A percentile compares a stretch with the other conserved stretches of the same genome.
These are phyloP conservation scores for Gadus macrocephalus DNA, from an alignment of 2,113 vertebrate genomes.

Conservation along the genomic window DNA sequence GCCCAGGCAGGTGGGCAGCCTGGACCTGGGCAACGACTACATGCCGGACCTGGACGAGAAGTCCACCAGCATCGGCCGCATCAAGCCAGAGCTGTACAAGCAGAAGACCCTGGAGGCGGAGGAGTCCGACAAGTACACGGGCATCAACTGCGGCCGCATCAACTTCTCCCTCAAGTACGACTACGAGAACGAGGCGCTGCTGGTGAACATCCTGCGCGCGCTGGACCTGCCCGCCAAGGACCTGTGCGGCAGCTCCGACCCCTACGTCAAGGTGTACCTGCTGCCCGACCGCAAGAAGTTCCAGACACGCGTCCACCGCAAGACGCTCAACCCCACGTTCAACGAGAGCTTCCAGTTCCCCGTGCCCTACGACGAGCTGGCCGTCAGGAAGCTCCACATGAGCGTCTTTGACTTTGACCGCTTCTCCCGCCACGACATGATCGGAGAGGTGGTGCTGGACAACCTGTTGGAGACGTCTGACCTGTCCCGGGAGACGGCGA, in stretches of 20 bases:
- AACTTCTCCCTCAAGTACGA: conserved; percentile 96
- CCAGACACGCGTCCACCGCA: conserved; percentile 96
- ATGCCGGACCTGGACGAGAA: conserved; percentile 76
- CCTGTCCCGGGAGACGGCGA: conserved; percentile 88
- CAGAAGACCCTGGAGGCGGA: conserved; percentile 84
- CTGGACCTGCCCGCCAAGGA: conserved; percentile 95
- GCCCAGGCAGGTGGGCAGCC: conserved; percentile 85
- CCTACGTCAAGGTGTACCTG: conserved; percentile 98
- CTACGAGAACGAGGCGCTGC: conserved; percentile 88
- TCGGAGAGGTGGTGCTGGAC: conserved; percentile 94
- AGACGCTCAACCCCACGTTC: conserved; percentile 95
- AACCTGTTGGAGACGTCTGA: conserved; percentile 94
- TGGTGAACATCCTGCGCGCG: conserved; percentile 88
- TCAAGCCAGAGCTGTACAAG: conserved; percentile 92
- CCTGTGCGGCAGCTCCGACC: conserved; percentile 96
- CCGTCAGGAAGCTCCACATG: conserved; percentile 89
- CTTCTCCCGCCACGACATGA: conserved; percentile 97
- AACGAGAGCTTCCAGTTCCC: conserved; percentile 94
- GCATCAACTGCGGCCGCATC: conserved; percentile 90
- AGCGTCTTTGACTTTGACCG: conserved; percentile 98
- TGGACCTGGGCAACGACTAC: conserved; percentile 82
- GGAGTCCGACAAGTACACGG: conserved; percentile 77
- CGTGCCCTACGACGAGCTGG: conserved; percentile 88
- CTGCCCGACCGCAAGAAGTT: conserved; percentile 97
- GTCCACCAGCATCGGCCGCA: conserved; percentile 88